phyloP scores from a whole-genome alignment of 2,888 invertebrate species.

The Abscondita cerata region DNA sequence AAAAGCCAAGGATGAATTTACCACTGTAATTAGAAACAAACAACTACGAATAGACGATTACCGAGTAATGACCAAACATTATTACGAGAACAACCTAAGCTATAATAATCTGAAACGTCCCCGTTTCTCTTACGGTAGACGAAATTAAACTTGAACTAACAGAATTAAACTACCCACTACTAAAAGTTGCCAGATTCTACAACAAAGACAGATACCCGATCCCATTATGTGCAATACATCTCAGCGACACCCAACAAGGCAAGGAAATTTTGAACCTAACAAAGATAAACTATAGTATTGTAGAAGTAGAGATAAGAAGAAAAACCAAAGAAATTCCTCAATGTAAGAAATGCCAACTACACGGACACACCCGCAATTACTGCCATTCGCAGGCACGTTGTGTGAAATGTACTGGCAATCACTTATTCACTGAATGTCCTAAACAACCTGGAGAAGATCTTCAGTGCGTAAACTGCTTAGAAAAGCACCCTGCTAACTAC shows the following conservation, averaged over 20 bases:
- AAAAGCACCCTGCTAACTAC: slow-evolving; percentile 12
- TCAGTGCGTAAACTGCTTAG: neutral
- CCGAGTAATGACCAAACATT: slow-evolving; percentile 9
- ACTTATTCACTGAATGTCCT: too few species aligned
- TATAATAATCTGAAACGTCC: slow-evolving; percentile 9
- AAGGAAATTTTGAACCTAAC: slow-evolving; percentile 2
- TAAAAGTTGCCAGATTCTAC: neutral
- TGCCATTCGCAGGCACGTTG: slow-evolving; percentile 6
- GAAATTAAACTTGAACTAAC: slow-evolving; percentile 9
- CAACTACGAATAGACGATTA: slow-evolving; percentile 5
- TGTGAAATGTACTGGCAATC: slow-evolving; percentile 12
- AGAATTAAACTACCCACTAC: slow-evolving; percentile 1
- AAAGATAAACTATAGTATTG: neutral
- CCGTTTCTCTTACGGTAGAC: neutral
- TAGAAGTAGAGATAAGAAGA: neutral
- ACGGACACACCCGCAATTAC: slow-evolving; percentile 8
- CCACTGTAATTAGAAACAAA: slow-evolving; percentile 1
- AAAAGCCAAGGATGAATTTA: too few species aligned
- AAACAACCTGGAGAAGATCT: slow-evolving; percentile 5
- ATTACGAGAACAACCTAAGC: neutral
- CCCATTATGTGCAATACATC: neutral
- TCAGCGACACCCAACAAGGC: neutral
- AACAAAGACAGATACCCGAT: neutral
- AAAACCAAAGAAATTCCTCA: neutral
- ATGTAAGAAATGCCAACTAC: neutral